These are phyloP conservation scores for Anabacerthia variegaticeps DNA, from an alignment of 2,797 vertebrate genomes.

Conservation along the genomic window DNA sequence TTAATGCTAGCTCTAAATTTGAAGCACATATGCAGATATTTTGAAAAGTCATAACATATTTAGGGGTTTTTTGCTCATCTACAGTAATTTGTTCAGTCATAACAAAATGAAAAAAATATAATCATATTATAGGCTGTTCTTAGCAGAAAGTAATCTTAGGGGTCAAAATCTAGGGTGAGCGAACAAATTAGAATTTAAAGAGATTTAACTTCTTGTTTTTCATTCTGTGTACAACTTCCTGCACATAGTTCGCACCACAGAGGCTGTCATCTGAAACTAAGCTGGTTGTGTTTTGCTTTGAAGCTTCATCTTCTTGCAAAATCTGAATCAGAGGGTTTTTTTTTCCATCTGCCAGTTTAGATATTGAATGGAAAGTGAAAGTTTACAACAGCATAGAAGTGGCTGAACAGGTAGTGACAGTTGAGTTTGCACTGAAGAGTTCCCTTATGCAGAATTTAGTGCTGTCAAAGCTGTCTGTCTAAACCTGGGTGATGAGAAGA, in stretches of 20 bases:
- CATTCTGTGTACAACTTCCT: neutral
- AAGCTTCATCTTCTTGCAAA: slow-evolving; percentile 45
- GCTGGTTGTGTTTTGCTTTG: neutral
- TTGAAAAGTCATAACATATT: neutral
- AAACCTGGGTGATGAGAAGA: neutral
- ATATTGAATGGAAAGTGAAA: slow-evolving; percentile 20
- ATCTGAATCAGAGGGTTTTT: neutral
- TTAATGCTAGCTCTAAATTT: neutral
- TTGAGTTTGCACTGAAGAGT: slow-evolving; percentile 26
- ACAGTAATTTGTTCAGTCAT: neutral
- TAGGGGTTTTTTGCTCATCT: neutral
- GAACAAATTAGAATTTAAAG: neutral
- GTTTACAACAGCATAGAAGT: slow-evolving; percentile 7
- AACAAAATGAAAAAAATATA: neutral
- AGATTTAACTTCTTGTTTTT: neutral
- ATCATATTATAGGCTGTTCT: neutral
- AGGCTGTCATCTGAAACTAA: slow-evolving; percentile 23
- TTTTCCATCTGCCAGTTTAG: slow-evolving; percentile 28
- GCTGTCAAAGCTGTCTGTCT: slow-evolving; percentile 40
- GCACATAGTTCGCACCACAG: fast-evolving
- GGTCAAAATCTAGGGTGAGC: neutral
- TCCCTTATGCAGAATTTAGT: slow-evolving; percentile 32
- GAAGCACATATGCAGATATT: neutral
- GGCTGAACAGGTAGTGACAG: slow-evolving; percentile 52
- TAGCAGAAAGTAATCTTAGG: neutral